phyloP scores from a whole-genome alignment of 2,888 invertebrate species.

The Nebria salina region DNA sequence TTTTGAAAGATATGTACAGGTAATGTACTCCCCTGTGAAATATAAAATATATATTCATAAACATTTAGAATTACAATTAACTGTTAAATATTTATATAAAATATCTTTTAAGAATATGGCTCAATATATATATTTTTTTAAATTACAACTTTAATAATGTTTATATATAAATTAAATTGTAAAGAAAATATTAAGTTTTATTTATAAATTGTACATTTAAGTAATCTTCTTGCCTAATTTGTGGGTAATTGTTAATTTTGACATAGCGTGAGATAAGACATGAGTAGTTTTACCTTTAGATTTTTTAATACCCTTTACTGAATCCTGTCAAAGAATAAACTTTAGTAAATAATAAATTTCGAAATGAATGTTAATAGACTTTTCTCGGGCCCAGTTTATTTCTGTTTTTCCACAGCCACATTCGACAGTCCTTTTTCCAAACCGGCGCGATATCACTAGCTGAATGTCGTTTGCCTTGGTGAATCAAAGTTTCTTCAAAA shows the following conservation, averaged over 20 bases:
- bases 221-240: background rate
- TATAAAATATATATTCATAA: slow-evolving; percentile 4
- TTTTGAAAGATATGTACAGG: too few species aligned
- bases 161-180: background rate
- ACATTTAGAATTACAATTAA: too few species aligned
- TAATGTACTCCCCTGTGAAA: background rate
- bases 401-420: slow-evolving; percentile 69
- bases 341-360: background rate
- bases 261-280: background rate
- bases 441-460: slow-evolving; percentile 70
- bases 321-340: background rate
- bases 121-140: too few species aligned
- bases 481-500: slow-evolving; percentile 65
- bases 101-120: too few species aligned
- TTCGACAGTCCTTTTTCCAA: slow-evolving; percentile 78
- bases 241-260: background rate
- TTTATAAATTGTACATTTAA: background rate
- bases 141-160: too few species aligned
- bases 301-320: background rate
- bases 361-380: slow-evolving; percentile 22
- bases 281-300: background rate
- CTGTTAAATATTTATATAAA: too few species aligned
- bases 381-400: slow-evolving; percentile 21
- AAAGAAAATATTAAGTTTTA: background rate
- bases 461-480: slow-evolving; percentile 68